Conservation (phyloP, 92 coral and sea anemone species). For the Hydrozoanthus gracilis region DNA sequence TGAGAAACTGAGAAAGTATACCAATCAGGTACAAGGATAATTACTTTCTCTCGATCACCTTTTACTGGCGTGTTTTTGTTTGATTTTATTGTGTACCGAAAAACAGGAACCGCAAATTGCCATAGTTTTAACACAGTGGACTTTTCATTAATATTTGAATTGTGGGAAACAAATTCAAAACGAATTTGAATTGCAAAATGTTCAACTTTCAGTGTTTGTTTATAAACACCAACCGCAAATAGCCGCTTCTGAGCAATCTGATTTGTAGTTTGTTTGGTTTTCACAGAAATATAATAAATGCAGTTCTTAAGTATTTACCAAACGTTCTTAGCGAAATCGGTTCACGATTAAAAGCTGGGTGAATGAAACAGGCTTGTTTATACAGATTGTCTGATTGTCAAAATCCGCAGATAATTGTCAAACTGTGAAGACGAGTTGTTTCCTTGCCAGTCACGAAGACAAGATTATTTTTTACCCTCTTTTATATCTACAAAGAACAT, state of each 20-base stretch:
- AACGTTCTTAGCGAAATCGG: conserved; percentile 5
- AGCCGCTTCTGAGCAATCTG: background rate
- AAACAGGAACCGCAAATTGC: background rate
- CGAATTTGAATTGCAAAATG: background rate
- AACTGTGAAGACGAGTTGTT: background rate
- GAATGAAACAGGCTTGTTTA: conserved; percentile 18
- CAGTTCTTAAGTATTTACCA: background rate
- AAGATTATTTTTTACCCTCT: background rate
- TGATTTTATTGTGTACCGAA: background rate
- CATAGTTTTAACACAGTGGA: conserved; percentile 23
- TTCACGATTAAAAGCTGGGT: background rate
- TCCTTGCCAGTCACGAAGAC: background rate
- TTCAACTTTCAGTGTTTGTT: conserved; percentile 10
- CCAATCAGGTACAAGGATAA: background rate
- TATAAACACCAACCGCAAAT: background rate
- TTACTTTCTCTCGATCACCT: background rate
- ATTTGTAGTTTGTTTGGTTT: background rate
- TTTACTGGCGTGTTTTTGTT: conserved; percentile 14
- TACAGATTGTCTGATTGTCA: conserved; percentile 4
- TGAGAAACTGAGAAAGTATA: no score
- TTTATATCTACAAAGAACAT: background rate
- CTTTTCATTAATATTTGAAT: conserved; percentile 34
- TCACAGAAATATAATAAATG: background rate
- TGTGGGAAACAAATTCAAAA: conserved; percentile 4
- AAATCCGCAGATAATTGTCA: conserved; percentile 28